These are phyloP conservation scores for Orchesellides sinensis DNA, from an alignment of 2,888 invertebrate genomes.

Conservation along the genomic window DNA sequence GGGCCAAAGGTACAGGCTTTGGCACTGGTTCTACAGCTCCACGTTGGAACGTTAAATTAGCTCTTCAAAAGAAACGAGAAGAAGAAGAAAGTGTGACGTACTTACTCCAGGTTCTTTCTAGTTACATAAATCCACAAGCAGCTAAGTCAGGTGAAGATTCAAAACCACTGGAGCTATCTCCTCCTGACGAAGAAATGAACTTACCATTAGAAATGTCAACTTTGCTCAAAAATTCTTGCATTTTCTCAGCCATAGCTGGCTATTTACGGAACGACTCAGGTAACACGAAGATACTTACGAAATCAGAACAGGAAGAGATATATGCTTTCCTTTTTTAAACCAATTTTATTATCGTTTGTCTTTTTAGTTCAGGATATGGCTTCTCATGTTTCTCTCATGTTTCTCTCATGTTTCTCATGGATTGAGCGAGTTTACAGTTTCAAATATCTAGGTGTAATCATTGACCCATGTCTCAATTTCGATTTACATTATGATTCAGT, in stretches of 20 bases:
- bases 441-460: background rate
- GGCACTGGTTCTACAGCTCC: slow-evolving; percentile 97
- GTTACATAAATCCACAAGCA: slow-evolving; percentile 87
- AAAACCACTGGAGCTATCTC: slow-evolving; percentile 39
- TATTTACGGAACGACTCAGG: slow-evolving; percentile 95
- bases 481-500: no score
- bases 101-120: slow-evolving; percentile 88
- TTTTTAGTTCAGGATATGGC: no score
- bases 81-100: slow-evolving; percentile 97
- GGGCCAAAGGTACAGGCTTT: slow-evolving; percentile 98
- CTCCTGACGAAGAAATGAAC: slow-evolving; percentile 33
- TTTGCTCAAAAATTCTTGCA: slow-evolving; percentile 87
- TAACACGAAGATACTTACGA: no score
- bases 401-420: no score
- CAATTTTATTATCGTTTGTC: no score
- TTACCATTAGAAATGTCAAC: slow-evolving; percentile 86
- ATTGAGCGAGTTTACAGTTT: no score
- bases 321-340: no score
- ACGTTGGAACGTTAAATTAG: slow-evolving; percentile 98
- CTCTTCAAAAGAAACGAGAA: slow-evolving; percentile 90
- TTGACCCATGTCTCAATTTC: no score
- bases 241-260: slow-evolving; percentile 91
- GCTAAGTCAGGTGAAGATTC: slow-evolving; percentile 12
- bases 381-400: no score
- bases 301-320: no score